Conservation (phyloP, 23 tunicate genomes). For the Styela plicata region DNA sequence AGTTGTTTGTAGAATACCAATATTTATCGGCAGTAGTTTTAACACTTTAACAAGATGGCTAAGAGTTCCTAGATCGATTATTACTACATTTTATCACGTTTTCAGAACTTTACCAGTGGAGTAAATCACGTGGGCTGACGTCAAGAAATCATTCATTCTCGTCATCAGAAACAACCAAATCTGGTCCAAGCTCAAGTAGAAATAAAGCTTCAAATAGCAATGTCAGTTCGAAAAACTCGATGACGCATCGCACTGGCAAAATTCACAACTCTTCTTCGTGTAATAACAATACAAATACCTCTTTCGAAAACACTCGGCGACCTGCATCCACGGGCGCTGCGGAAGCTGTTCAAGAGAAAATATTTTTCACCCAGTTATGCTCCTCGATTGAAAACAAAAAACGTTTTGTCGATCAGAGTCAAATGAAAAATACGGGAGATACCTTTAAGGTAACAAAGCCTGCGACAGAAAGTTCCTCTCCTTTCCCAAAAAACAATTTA, state of each 20-base stretch:
- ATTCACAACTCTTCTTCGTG: not conserved
- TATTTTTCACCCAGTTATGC: constrained; percentile 10
- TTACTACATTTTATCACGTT: no score
- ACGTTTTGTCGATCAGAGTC: not conserved
- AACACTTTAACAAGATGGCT: no score
- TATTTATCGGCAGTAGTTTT: no score
- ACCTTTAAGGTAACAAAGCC: not conserved
- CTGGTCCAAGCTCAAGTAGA: not conserved
- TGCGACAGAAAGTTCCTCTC: not conserved
- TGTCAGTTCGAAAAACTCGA: not conserved
- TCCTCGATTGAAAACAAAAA: constrained; percentile 7
- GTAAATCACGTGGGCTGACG: constrained; percentile 19
- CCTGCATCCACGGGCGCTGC: constrained; percentile 1
- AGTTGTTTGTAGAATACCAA: no score
- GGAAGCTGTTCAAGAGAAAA: not conserved
- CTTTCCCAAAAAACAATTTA: no score
- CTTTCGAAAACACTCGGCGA: constrained; percentile 5
- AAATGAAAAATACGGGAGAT: not conserved
- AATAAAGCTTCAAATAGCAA: not conserved
- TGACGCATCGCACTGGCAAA: not conserved
- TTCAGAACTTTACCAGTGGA: constrained; percentile 23
- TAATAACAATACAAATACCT: not conserved
- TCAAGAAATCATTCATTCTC: not conserved
- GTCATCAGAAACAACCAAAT: not conserved
- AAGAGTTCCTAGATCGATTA: no score